Conservation (phyloP, 2,888 invertebrate species). For the Amblyteles armatorius region DNA sequence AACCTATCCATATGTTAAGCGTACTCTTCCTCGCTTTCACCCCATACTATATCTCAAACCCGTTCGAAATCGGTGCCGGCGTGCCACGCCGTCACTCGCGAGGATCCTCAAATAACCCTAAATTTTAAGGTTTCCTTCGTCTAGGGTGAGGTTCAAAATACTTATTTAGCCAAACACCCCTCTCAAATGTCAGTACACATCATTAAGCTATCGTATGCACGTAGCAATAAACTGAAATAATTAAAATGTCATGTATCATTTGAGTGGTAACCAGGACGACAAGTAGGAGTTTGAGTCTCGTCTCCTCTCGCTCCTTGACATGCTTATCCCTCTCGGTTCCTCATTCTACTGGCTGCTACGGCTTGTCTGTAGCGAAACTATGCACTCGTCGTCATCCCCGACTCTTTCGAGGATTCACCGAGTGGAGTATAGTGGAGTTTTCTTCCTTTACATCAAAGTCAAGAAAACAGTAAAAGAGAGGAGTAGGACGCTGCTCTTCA, state of each 20-base stretch:
- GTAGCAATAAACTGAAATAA: background rate
- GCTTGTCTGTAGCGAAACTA: slow-evolving; percentile 70
- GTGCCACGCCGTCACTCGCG: slow-evolving; percentile 53
- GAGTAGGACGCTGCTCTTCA: slow-evolving; percentile 17
- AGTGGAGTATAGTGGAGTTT: slow-evolving; percentile 4
- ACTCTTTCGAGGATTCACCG: slow-evolving; percentile 73
- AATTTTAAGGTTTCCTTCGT: slow-evolving; percentile 68
- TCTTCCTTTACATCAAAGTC: slow-evolving; percentile 32
- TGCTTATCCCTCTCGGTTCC: slow-evolving; percentile 9
- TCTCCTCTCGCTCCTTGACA: slow-evolving; percentile 21
- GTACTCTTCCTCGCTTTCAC: slow-evolving; percentile 59
- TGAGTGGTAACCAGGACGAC: background rate
- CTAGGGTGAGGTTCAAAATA: slow-evolving; percentile 64
- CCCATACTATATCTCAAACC: slow-evolving; percentile 45
- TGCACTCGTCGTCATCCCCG: slow-evolving; percentile 65
- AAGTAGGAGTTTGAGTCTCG: background rate
- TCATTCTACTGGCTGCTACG: slow-evolving; percentile 31
- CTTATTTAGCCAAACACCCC: slow-evolving; percentile 37
- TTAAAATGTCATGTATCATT: background rate
- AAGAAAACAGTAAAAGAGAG: slow-evolving; percentile 25
- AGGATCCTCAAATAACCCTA: slow-evolving; percentile 72
- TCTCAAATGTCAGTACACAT: background rate
- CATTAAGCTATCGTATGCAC: background rate
- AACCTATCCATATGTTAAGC: slow-evolving; percentile 78
- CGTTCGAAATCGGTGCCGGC: slow-evolving; percentile 65